Percentiles rank a stretch among this genome's conserved stretches.
These are phyloP conservation scores for Rhabdornis inornatus DNA, from an alignment of 2,113 vertebrate species.

Conservation along the genomic window DNA sequence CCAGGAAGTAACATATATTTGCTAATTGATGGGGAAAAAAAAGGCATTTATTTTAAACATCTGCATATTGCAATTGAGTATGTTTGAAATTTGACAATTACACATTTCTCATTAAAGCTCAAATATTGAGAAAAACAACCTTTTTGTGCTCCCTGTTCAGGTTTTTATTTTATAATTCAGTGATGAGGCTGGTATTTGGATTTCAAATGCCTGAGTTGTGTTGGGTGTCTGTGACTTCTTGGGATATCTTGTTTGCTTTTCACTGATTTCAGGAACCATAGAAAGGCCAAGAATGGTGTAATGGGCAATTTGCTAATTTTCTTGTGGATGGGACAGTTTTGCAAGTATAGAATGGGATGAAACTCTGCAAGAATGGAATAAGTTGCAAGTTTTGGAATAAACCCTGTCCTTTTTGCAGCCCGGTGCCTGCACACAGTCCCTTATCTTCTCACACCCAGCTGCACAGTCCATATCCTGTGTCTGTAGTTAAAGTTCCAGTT, in stretches of 20 bases:
- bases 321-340: background rate
- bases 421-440: rapidly evolving
- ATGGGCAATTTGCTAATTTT: background rate
- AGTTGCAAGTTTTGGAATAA: background rate
- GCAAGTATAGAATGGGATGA: background rate
- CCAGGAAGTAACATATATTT: background rate
- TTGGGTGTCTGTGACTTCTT: background rate
- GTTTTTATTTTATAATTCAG: background rate
- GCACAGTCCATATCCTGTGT: background rate
- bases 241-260: background rate
- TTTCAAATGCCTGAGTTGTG: background rate
- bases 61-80: background rate
- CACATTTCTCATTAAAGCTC: background rate
- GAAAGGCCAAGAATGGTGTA: background rate
- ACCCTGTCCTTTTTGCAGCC: background rate
- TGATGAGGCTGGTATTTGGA: background rate
- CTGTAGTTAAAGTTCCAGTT: background rate
- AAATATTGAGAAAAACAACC: background rate
- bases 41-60: background rate
- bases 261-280: background rate
- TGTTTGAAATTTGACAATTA: background rate
- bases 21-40: background rate
- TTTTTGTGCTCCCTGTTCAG: background rate
- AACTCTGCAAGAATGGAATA: background rate
- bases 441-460: background rate